Evolutionary conservation across 2,113 vertebrate species (phyloP), one percentile per base, ranked within the genome.

Genomic region (Microtus richardsoni): DNA sequence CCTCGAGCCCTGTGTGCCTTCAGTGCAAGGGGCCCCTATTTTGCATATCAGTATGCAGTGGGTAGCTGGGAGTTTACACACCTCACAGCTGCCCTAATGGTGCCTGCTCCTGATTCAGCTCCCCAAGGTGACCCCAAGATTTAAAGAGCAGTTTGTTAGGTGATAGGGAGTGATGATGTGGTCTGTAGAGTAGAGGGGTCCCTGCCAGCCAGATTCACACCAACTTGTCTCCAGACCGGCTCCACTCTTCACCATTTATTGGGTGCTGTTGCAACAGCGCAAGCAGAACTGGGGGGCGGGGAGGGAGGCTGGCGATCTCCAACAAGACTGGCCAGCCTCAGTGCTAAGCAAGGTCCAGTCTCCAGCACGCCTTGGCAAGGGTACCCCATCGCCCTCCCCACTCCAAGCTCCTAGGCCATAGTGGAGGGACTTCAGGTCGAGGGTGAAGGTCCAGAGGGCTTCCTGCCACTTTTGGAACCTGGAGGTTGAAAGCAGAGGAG

Each of bases 391-490:
- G 11, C 74, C 89, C 77, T 62, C 70, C 62, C 73, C 84, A 12
- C 41, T 66, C 28, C 41, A 68, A 68, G 83, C 79, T 94, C 85
- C 86, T 97, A 97, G 75, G 94, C 39, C 0, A 91, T 96, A 78
- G 91, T 83, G 86, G 93, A 95, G 28, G 94, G 93, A 24, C 80
- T 68, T 71, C 66, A 90, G 73, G 73, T 78, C 6, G 95, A 92
- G 4, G 94, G 74, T 10, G 96, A 88, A n/a, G 94, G 54, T 90
- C 88, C 95, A 22, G 95, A 52, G 75, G 89, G 24, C 70, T 94
- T 97, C 68, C 68, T 44, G 17, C 85, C 83, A 84, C 88, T 93
- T 89, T 78, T 95, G 92, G 97, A 96, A 91, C 97, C 97, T 98
- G 95, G 16, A 64, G 84, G 80, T 91, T n/a, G 54, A 95, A 94